A percentile compares a stretch with the other conserved stretches of the same genome.
These are phyloP conservation scores for Timema podura DNA, from an alignment of 2,888 invertebrate species.

Conservation along the genomic window DNA sequence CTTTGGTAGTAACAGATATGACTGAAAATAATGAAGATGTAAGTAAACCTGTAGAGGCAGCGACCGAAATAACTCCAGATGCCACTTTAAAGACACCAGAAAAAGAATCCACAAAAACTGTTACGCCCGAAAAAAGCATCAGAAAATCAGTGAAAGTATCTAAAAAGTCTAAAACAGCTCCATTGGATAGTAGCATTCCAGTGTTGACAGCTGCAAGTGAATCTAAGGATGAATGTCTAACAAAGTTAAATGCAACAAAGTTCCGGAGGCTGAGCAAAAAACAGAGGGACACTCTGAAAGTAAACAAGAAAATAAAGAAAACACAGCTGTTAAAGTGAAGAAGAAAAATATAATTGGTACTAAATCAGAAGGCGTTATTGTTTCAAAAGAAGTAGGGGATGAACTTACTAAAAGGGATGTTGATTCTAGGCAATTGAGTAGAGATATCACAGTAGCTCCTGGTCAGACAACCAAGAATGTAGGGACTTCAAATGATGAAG, in stretches of 20 bases:
- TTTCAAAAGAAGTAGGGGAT: slow-evolving; percentile 25
- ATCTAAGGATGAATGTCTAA: no score
- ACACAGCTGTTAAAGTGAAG: slow-evolving; percentile 28
- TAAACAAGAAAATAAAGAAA: slow-evolving; percentile 25
- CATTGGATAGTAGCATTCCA: slow-evolving; percentile 37
- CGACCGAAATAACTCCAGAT: background rate
- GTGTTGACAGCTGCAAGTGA: slow-evolving; percentile 34
- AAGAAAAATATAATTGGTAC: slow-evolving; percentile 21
- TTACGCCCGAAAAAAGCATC: slow-evolving; percentile 2
- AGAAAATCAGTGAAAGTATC: slow-evolving; percentile 18
- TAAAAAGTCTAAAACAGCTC: slow-evolving; percentile 18
- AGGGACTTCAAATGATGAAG: no score
- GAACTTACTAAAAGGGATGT: slow-evolving; percentile 19
- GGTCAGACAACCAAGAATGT: background rate
- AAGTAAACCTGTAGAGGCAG: background rate
- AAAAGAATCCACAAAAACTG: slow-evolving; percentile 1
- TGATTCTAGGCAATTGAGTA: no score
- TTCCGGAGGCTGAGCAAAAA: slow-evolving; percentile 28
- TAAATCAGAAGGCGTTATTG: slow-evolving; percentile 21
- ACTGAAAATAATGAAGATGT: no score
- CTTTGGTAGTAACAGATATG: no score
- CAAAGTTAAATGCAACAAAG: slow-evolving; percentile 40
- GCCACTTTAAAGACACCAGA: background rate
- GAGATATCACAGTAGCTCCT: no score
- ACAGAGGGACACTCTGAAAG: slow-evolving; percentile 16